Percentiles rank a stretch among this genome's conserved stretches.
Conservation (phyloP, 2,888 invertebrate species). For the Dryobotodes eremita region DNA sequence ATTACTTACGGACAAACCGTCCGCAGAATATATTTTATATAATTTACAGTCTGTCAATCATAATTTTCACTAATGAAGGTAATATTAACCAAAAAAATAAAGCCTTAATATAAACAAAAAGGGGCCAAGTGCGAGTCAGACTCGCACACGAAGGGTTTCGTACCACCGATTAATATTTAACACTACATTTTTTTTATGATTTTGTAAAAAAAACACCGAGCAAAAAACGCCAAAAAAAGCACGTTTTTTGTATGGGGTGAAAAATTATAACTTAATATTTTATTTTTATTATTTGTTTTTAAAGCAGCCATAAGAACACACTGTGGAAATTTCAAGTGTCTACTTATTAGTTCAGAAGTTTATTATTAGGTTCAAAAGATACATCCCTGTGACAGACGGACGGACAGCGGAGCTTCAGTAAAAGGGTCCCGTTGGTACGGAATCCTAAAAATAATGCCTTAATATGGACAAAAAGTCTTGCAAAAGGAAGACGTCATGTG, state of each 20-base stretch:
- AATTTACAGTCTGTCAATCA: neutral
- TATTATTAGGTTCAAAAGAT: neutral
- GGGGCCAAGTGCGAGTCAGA: neutral
- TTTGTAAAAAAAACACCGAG: neutral
- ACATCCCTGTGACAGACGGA: neutral
- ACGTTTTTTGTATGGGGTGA: neutral
- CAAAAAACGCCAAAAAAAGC: neutral
- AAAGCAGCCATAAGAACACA: neutral
- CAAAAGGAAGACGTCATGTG: slow-evolving; percentile 18
- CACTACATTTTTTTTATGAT: neutral
- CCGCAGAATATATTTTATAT: no score
- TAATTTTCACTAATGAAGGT: slow-evolving; percentile 23
- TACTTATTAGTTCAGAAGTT: no score
- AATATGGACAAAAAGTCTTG: slow-evolving; percentile 2
- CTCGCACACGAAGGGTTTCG: neutral
- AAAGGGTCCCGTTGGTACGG: neutral
- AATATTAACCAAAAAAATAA: slow-evolving; percentile 13
- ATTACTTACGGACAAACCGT: slow-evolving; percentile 5
- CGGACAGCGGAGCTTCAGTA: neutral
- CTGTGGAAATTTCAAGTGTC: neutral
- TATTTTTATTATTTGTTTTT: neutral
- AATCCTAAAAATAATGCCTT: neutral
- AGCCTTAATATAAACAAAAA: neutral
- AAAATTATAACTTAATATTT: neutral
- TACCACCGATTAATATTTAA: neutral